phyloP scores from a whole-genome alignment of 2,888 invertebrate species.

The Lymantria dispar region DNA sequence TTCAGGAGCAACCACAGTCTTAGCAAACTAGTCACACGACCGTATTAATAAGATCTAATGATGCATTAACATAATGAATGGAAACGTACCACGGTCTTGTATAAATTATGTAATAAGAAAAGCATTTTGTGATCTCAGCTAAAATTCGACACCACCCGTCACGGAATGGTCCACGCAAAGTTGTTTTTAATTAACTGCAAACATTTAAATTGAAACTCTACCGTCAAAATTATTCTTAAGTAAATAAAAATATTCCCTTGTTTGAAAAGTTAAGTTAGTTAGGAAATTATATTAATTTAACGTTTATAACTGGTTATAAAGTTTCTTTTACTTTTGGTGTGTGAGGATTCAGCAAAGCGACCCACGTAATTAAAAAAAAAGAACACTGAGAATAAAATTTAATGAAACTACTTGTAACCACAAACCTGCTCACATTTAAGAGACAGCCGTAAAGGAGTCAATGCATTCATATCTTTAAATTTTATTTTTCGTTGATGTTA shows the following conservation, averaged over 20 bases:
- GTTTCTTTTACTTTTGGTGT: neutral
- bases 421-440: too few relatives aligned
- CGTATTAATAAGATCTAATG: too few relatives aligned
- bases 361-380: too few relatives aligned
- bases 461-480: too few relatives aligned
- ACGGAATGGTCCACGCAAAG: conserved; percentile 11
- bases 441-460: too few relatives aligned
- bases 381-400: too few relatives aligned
- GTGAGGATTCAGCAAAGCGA: too few relatives aligned
- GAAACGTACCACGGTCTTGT: neutral
- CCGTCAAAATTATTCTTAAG: conserved; percentile 5
- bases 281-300: neutral
- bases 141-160: conserved; percentile 14
- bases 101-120: neutral
- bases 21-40: too few relatives aligned
- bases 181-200: conserved; percentile 40
- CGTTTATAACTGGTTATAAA: neutral
- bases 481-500: too few relatives aligned
- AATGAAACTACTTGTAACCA: too few relatives aligned
- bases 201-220: conserved; percentile 34
- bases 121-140: conserved; percentile 1
- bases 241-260: neutral
- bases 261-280: neutral
- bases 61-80: neutral
- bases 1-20: too few relatives aligned